Evolutionary conservation across 2,797 vertebrate species (phyloP).

Genomic region (Malacoctenus gilli): DNA sequence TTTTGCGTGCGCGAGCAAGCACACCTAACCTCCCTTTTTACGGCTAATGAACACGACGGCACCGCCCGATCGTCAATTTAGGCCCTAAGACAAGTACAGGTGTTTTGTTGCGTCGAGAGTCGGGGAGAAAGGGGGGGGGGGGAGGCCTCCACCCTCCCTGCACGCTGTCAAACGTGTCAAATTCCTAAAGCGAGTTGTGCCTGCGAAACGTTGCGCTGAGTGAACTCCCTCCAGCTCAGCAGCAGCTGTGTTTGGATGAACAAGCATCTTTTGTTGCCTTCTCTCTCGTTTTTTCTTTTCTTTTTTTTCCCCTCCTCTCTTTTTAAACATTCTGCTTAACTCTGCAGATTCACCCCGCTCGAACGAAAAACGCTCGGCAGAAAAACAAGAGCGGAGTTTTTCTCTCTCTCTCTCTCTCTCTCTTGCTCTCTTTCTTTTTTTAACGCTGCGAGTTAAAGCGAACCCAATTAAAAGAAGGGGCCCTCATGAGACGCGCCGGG

Average conservation of each 20-base stretch:
- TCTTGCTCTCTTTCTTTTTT: conserved; percentile 1
- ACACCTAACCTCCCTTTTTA: background rate
- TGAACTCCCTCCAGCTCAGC: conserved; percentile 40
- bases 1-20: too few species aligned
- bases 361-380: conserved; percentile 47
- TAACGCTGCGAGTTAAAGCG: conserved; percentile 62
- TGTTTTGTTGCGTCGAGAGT: conserved; percentile 47
- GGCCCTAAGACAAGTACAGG: conserved; percentile 41
- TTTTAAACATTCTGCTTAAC: conserved; percentile 62
- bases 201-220: conserved; percentile 28
- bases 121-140: too few species aligned
- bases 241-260: conserved; percentile 64
- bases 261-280: conserved; percentile 66
- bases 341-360: conserved; percentile 57
- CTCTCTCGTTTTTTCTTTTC: conserved; percentile 51
- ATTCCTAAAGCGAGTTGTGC: conserved; percentile 11
- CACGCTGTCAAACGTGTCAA: conserved; percentile 55
- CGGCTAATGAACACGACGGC: conserved; percentile 39
- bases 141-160: too few species aligned
- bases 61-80: conserved; percentile 30
- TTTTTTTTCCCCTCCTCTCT: conserved; percentile 38
- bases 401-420: too few species aligned
- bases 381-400: conserved; percentile 35
- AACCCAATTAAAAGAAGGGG: conserved; percentile 61
- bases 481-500: conserved; percentile 39